These are phyloP conservation scores for Aethes cnicana DNA, from an alignment of 2,888 invertebrate species.

Conservation along the genomic window DNA sequence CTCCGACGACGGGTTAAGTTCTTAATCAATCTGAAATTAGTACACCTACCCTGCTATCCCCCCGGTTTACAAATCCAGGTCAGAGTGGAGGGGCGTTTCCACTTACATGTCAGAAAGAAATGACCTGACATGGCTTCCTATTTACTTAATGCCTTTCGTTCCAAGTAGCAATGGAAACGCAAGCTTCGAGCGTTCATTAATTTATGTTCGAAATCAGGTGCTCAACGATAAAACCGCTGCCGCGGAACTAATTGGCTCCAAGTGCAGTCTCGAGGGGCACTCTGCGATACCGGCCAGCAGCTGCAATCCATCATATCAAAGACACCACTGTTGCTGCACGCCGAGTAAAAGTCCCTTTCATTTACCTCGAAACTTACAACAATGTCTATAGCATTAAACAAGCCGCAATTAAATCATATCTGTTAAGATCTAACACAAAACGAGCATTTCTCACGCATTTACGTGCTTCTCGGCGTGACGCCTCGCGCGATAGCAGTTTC, in stretches of 20 bases:
- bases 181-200: conserved; percentile 13
- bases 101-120: too few relatives aligned
- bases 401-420: conserved; percentile 12
- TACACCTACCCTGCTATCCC: background rate
- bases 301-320: conserved; percentile 66
- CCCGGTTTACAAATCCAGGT: background rate
- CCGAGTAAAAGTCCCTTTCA: conserved; percentile 27
- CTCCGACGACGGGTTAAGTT: too few relatives aligned
- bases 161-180: background rate
- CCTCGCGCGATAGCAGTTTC: conserved; percentile 4
- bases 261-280: conserved; percentile 61
- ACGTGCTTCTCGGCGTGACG: conserved; percentile 11
- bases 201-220: conserved; percentile 19
- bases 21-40: too few relatives aligned
- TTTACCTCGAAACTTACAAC: conserved; percentile 15
- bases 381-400: conserved; percentile 4
- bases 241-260: conserved; percentile 65
- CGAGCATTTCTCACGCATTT: conserved; percentile 21
- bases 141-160: too few relatives aligned
- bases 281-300: conserved; percentile 49
- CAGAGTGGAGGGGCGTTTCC: too few relatives aligned
- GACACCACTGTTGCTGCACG: conserved; percentile 49
- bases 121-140: too few relatives aligned
- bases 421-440: conserved; percentile 10
- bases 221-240: conserved; percentile 35